Evolutionary conservation across 2,797 vertebrate genomes (phyloP), one percentile per base, ranked within the genome.

Genomic region (Eremophila alpestris): DNA sequence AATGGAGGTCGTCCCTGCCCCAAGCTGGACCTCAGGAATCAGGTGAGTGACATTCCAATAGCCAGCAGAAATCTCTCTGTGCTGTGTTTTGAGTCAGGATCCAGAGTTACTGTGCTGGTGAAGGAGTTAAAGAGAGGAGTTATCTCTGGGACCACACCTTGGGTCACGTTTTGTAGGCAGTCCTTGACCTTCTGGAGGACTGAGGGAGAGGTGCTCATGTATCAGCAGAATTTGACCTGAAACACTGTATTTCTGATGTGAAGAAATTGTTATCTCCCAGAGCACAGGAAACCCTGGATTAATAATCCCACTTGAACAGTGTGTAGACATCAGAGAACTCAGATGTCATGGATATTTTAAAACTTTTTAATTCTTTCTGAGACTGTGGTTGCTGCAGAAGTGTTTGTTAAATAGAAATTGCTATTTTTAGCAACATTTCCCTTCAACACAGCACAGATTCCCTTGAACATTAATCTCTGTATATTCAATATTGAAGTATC

Each of bases 1-100:
- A 99, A 99, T 46, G 98, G 99, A 54, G 99, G 99, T 13, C 98
- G 99, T 8, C 99, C 99, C 2, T 99, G 99, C 96, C 99, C 99
- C 65, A 99, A 98, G 94, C 97, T 99, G 95, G 99, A 99, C 97
- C 98, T 99, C 79, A 99, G 98, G 97, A 99, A 99, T 96, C 99
- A 99, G 99, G 99, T 99, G 98, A 98, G 98, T 67, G 40, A 30
- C 7, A 4, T 52, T 71, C 60, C 55, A n/a, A 11, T 18, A 62
- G 68, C 63, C 88, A 68, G 11, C 73, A 87, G 62, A 82, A 73
- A 16, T 29, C 54, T 74, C 32, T 45, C 29, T 63, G 40, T 56
- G 36, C 55, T 83, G 20, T 56, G 29, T 23, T 51, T 24, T 51
- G 30, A 7, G 41, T 11, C 21, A 5, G 49, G 60, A 58, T 54